Conservation (phyloP, 2,797 vertebrate species). For the Trematomus bernacchii region DNA sequence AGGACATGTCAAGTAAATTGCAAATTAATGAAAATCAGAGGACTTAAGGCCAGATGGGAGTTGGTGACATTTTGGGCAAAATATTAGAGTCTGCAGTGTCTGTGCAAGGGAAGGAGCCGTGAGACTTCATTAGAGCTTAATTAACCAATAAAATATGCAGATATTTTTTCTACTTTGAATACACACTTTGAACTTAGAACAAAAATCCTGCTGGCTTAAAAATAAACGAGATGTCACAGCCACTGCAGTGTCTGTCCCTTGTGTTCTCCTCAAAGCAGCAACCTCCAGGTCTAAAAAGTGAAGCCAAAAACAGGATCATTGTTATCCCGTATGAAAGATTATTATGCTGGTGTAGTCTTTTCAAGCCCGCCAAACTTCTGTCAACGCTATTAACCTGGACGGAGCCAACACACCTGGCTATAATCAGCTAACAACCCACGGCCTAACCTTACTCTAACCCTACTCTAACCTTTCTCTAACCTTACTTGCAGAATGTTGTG, state of each 20-base stretch:
- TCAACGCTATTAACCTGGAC: background rate
- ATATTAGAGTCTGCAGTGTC: constrained; percentile 10
- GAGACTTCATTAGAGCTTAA: constrained; percentile 11
- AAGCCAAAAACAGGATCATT: too few relatives aligned
- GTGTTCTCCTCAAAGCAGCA: background rate
- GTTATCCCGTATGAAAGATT: too few relatives aligned
- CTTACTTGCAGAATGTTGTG: too few relatives aligned
- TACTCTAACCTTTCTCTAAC: too few relatives aligned
- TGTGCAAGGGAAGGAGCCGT: background rate
- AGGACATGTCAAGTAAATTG: constrained; percentile 1
- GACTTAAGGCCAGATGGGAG: background rate
- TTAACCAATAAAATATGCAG: background rate
- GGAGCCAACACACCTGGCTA: background rate
- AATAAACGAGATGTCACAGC: background rate
- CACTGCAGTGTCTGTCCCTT: background rate
- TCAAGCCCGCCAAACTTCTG: too few relatives aligned
- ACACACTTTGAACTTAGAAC: background rate
- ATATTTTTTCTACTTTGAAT: background rate
- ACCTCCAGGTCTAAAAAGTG: too few relatives aligned
- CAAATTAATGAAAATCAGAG: constrained; percentile 31
- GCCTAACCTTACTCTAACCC: background rate
- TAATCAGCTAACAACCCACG: constrained; percentile 3
- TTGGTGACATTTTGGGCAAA: constrained; percentile 17
- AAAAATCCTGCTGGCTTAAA: background rate
- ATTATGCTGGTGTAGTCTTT: too few relatives aligned